Conservation (phyloP, 2,113 vertebrate genomes). For the Marcusenius ussheri region DNA sequence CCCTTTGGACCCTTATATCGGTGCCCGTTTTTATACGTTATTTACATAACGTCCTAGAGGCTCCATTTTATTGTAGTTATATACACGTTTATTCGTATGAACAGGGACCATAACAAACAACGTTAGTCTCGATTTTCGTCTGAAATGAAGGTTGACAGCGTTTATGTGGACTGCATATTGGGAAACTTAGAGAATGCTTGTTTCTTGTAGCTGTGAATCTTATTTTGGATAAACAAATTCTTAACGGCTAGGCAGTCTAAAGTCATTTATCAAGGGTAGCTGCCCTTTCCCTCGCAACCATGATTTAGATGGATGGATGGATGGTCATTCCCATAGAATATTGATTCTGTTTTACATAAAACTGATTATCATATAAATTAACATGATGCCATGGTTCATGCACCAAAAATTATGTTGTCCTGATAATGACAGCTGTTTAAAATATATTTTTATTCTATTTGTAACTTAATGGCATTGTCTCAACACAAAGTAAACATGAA, state of each 20-base stretch:
- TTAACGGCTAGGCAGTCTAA: background rate
- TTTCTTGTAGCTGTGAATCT: background rate
- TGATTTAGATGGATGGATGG: background rate
- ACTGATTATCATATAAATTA: background rate
- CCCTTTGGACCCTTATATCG: background rate
- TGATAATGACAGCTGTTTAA: constrained; percentile 1
- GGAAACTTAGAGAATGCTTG: background rate
- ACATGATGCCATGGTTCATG: background rate
- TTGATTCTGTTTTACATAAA: background rate
- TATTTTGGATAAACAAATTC: background rate
- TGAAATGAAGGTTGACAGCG: background rate
- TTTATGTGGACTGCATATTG: background rate
- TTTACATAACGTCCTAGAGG: background rate
- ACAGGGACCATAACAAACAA: background rate
- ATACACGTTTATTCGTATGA: background rate
- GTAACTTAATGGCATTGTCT: background rate
- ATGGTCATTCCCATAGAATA: background rate
- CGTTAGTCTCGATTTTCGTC: background rate
- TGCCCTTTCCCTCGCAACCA: background rate
- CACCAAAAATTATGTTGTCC: background rate
- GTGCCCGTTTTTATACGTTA: background rate
- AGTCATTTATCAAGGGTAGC: background rate
- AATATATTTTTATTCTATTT: background rate
- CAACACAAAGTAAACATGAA: background rate
- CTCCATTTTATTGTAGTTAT: background rate